Evolutionary conservation across 1,140 invertebrate species (phyloP), one percentile per base, ranked within the genome.

Genomic region (Helicorthomorpha holstii): DNA sequence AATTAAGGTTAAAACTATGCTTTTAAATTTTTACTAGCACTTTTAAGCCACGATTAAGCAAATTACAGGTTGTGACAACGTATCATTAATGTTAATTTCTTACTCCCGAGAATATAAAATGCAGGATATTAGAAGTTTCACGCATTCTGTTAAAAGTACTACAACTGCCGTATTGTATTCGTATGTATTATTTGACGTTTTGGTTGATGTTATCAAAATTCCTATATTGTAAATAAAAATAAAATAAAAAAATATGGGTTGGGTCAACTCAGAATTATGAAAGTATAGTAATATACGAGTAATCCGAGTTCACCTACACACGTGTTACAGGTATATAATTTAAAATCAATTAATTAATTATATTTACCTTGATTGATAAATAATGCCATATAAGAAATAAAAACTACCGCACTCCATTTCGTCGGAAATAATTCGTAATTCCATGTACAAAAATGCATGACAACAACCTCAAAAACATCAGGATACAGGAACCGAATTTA

Each of bases 181-280:
- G 67, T 94, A 94, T 22, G 72, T 73, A 59, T 85, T 82, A 62
- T 81, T 78, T 47, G 76, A 73, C 54, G 77, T 78, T 70, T 93
- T 88, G 4, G 88, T 90, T 57, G 83, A 83, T 46, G 83, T 93
- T 19, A 94, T 84, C 57, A 94, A 77, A 56, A 94, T 82, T 60
- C 88, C 89, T 95, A 58, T 14, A 74, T 34, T 34, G 29, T 7
- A 34, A 34, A 34, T 16, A 34, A 7, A n/a, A n/a, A n/a, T n/a
- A n/a, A n/a, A n/a, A n/a, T n/a, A n/a, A n/a, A n/a, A n/a, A n/a
- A n/a, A n/a, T n/a, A n/a, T n/a, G n/a, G n/a, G n/a, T n/a, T n/a
- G n/a, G n/a, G n/a, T n/a, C n/a, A n/a, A n/a, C n/a, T n/a, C n/a
- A n/a, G n/a, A n/a, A n/a, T n/a, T n/a, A n/a, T n/a, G n/a, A n/a